phyloP scores from a whole-genome alignment of 2,888 invertebrate genomes.

The Ferdinandea cuprea region DNA sequence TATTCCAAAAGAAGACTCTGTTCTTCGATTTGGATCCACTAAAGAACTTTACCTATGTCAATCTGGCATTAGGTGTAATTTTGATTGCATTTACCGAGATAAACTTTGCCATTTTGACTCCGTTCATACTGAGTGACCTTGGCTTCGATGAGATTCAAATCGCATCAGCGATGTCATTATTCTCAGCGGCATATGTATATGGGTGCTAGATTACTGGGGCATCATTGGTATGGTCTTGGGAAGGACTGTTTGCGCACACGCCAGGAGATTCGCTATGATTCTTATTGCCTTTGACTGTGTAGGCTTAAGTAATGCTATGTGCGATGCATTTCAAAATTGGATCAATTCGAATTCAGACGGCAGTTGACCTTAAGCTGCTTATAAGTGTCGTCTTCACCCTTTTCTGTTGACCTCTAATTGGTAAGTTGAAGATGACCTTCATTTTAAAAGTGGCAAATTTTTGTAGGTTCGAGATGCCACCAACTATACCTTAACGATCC shows the following conservation, averaged over 20 bases:
- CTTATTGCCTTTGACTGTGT: constrained; percentile 86
- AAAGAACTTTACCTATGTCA: constrained; percentile 88
- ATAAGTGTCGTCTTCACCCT: constrained; percentile 87
- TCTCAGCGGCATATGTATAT: constrained; percentile 88
- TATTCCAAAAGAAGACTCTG: constrained; percentile 85
- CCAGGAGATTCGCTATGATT: constrained; percentile 84
- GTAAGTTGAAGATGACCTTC: constrained; percentile 82
- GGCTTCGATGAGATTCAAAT: constrained; percentile 84
- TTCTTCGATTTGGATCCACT: constrained; percentile 89
- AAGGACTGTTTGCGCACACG: constrained; percentile 84
- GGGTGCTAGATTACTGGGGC: constrained; percentile 86
- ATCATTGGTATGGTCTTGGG: constrained; percentile 87
- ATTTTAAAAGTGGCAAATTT: not conserved
- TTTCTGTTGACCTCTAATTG: constrained; percentile 86
- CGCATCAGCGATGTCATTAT: constrained; percentile 88
- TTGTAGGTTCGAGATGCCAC: constrained; percentile 86
- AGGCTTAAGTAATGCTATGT: constrained; percentile 88
- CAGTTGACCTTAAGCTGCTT: constrained; percentile 88
- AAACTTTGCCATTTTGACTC: constrained; percentile 90
- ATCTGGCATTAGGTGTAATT: constrained; percentile 88
- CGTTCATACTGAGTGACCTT: constrained; percentile 88
- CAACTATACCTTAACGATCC: constrained; percentile 86
- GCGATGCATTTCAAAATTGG: constrained; percentile 89
- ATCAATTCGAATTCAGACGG: constrained; percentile 89
- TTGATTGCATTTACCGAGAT: constrained; percentile 88